phyloP scores from a whole-genome alignment of 2,888 invertebrate species.

The Scaptomyza flava region DNA sequence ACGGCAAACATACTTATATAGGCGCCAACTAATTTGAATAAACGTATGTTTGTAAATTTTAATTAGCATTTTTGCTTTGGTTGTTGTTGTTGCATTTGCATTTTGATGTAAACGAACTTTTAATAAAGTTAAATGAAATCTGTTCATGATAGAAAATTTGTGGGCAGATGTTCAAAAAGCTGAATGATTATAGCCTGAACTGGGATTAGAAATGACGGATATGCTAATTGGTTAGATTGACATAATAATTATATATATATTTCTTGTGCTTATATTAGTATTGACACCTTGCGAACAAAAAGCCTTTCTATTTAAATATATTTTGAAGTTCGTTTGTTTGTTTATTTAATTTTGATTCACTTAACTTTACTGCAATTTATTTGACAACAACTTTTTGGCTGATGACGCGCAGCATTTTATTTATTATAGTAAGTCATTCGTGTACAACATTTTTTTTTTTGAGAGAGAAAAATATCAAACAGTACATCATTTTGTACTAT shows the following conservation, averaged over 20 bases:
- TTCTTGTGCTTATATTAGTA: conserved; percentile 40
- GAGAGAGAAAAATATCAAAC: conserved; percentile 5
- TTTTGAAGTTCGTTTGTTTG: conserved; percentile 28
- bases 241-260: conserved; percentile 10
- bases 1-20: conserved; percentile 12
- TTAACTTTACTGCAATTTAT: conserved; percentile 51
- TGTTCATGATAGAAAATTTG: conserved; percentile 23
- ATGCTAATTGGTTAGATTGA: conserved; percentile 44
- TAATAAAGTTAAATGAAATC: conserved; percentile 23
- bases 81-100: conserved; percentile 5
- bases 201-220: conserved; percentile 18
- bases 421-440: not conserved
- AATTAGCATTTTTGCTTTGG: conserved; percentile 16
- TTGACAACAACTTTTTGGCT: conserved; percentile 44
- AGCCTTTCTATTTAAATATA: conserved; percentile 40
- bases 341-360: conserved; percentile 43
- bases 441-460: not conserved
- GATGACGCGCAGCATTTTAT: conserved; percentile 17
- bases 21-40: conserved; percentile 17
- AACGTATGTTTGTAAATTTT: conserved; percentile 10
- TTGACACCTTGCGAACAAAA: conserved; percentile 51
- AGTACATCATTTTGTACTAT: conserved; percentile 14
- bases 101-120: conserved; percentile 49
- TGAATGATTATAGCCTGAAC: not conserved
- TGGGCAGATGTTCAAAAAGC: not conserved